phyloP scores from a whole-genome alignment of 2,113 vertebrate species.

The Microcebus murinus region DNA sequence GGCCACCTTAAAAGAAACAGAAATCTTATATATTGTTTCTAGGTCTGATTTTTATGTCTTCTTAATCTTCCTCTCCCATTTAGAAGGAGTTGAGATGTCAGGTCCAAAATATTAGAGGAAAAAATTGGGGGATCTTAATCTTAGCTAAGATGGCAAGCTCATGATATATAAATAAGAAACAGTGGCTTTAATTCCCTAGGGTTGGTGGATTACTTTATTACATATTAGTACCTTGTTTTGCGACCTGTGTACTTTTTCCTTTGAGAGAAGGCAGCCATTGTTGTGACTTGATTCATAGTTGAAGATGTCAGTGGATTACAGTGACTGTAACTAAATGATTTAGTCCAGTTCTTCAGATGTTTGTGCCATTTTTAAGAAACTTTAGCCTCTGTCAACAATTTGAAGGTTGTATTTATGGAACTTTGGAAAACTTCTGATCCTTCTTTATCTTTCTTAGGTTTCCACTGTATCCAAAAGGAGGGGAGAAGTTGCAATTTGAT shows the following conservation, averaged over 20 bases:
- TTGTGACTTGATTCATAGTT: not conserved
- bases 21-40: not conserved
- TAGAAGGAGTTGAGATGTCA: conserved; percentile 7
- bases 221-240: not conserved
- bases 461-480: conserved; percentile 95
- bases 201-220: not conserved
- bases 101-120: not conserved
- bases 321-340: not conserved
- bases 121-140: not conserved
- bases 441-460: conserved; percentile 87
- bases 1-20: conserved; percentile 19
- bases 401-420: not conserved
- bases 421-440: conserved; percentile 53
- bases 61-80: conserved; percentile 19
- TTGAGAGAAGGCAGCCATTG: not conserved
- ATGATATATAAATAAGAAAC: not conserved
- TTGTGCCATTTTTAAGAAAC: conserved; percentile 5
- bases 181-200: not conserved
- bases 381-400: not conserved
- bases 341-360: not conserved
- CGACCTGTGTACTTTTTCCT: not conserved
- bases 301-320: not conserved
- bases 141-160: not conserved
- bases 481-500: conserved; percentile 98
- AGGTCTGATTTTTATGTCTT: not conserved